Evolutionary conservation across 2,797 vertebrate species (phyloP), one percentile per base, ranked within the genome.

Genomic region (Holocentrus rufus): DNA sequence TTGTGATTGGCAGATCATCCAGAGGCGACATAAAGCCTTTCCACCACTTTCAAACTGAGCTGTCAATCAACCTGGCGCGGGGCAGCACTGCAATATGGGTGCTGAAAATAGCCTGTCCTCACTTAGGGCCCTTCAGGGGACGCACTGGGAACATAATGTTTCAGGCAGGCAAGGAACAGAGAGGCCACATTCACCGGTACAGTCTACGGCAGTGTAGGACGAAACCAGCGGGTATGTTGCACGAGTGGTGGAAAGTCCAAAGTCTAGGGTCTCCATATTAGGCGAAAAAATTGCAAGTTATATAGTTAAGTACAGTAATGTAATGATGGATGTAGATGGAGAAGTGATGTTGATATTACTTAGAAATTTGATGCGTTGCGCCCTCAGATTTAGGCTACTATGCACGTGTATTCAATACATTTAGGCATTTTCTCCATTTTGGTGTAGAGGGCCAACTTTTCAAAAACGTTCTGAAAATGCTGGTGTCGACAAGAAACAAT

Each of bases 1-100:
- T 20, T 57, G 61, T 90, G 88, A 91, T 71, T 90, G 91, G 76
- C 90, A 88, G 79, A 82, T 82, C 84, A 82, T 87, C 89, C 87
- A 77, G 66, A 83, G 87, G 86, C 82, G 50, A 84, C 76, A 79
- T 42, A 59, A 77, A 86, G 82, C 80, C 86, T 87, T 86, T 89
- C 76, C 79, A 70, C 65, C 74, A 82, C 81, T 75, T 81, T 86
- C 85, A 87, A 84, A 90, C 82, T 54, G 65, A 81, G 78, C 82
- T 87, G 90, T 87, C 90, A 85, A 64, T 92, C 86, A 90, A 59
- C 59, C 18, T 4, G 54, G 27, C 81, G 53, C 72, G 57, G 69
- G 78, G 75, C 66, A 72, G 39, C 50, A 2, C 20, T 46, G 76
- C 75, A 81, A 76, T 73, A 75, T 25, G 58, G 42, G 4, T 0